A percentile compares a stretch with the other conserved stretches of the same genome.
Conservation (phyloP, 2,888 invertebrate genomes). For the Anthoptus insignis region DNA sequence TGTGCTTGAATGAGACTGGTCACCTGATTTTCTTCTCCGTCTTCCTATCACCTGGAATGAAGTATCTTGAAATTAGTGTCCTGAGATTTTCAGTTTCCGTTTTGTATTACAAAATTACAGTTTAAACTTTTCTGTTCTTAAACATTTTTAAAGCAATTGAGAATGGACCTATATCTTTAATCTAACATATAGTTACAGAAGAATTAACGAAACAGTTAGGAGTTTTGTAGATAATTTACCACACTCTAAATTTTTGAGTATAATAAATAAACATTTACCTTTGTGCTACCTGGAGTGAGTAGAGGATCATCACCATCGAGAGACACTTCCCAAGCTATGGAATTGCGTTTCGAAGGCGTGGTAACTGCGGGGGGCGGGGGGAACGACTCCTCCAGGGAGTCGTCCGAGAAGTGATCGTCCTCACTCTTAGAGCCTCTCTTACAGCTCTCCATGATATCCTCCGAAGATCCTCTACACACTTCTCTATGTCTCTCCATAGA, state of each 20-base stretch:
- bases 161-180: too few relatives aligned
- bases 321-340: slow-evolving; percentile 96
- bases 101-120: too few relatives aligned
- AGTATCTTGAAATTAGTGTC: too few relatives aligned
- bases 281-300: slow-evolving; percentile 90
- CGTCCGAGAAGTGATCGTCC: slow-evolving; percentile 92
- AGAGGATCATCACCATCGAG: slow-evolving; percentile 91
- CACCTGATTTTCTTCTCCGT: slow-evolving; percentile 85
- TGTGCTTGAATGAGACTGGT: slow-evolving; percentile 89
- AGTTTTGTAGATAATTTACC: too few relatives aligned
- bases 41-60: slow-evolving; percentile 87
- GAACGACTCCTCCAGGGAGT: slow-evolving; percentile 93
- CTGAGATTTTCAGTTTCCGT: too few relatives aligned
- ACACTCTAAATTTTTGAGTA: too few relatives aligned
- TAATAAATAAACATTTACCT: slow-evolving; percentile 80
- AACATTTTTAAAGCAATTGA: too few relatives aligned
- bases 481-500: slow-evolving; percentile 93
- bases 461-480: slow-evolving; percentile 89
- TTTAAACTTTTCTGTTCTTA: too few relatives aligned
- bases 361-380: slow-evolving; percentile 87
- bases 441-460: slow-evolving; percentile 74
- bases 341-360: slow-evolving; percentile 91
- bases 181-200: too few relatives aligned
- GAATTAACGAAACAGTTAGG: too few relatives aligned
- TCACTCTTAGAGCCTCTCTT: slow-evolving; percentile 72